A percentile compares a stretch with the other conserved stretches of the same genome.
Evolutionary conservation across 2,888 invertebrate genomes (phyloP).

Genomic region (Isotomurus palustris): DNA sequence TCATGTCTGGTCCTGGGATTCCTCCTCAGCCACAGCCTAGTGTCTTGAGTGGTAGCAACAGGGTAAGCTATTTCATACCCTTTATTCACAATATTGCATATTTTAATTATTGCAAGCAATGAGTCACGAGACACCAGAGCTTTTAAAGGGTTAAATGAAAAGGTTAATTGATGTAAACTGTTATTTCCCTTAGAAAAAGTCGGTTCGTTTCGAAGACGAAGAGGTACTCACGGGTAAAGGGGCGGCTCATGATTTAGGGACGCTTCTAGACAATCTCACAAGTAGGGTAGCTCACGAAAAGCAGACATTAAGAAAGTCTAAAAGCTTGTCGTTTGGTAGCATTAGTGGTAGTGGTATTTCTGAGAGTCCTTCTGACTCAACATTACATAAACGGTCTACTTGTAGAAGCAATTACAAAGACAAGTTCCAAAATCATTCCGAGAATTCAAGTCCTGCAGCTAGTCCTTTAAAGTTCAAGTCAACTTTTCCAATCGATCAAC

Average conservation of each 20-base stretch:
- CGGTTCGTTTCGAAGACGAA: constrained; percentile 45
- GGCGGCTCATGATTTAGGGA: too few species aligned
- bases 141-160: not conserved
- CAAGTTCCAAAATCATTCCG: too few species aligned
- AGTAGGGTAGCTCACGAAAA: too few species aligned
- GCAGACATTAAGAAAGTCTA: too few species aligned
- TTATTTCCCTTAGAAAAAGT: constrained; percentile 38
- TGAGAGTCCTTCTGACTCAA: not conserved
- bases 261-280: too few species aligned
- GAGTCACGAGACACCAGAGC: not conserved
- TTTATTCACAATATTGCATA: too few species aligned
- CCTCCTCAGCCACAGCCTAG: too few species aligned
- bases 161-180: constrained; percentile 11
- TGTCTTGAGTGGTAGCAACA: too few species aligned
- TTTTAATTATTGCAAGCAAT: not conserved
- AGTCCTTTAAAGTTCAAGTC: constrained; percentile 56
- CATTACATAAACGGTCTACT: too few species aligned
- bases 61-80: too few species aligned
- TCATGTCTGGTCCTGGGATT: not conserved
- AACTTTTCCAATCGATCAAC: constrained; percentile 79
- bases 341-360: not conserved
- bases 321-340: not conserved
- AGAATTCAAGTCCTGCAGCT: not conserved
- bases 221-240: constrained; percentile 13
- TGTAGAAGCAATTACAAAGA: too few species aligned